Conservation (phyloP, 2,888 invertebrate species). For the Netelia inedita region DNA sequence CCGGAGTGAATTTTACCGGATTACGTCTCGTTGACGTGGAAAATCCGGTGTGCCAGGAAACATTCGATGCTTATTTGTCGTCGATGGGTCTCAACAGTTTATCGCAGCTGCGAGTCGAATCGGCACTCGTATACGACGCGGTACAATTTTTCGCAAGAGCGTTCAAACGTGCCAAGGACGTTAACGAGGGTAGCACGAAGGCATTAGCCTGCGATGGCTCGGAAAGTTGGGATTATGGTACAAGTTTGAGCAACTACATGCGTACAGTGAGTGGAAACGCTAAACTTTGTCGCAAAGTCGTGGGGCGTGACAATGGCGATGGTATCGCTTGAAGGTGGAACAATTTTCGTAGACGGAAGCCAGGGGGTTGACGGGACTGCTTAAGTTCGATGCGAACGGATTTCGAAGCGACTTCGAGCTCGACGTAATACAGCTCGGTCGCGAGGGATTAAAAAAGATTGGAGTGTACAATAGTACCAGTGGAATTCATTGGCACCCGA, state of each 20-base stretch:
- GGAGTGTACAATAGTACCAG: conserved; percentile 89
- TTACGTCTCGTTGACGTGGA: conserved; percentile 89
- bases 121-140: conserved; percentile 94
- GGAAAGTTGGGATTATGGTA: conserved; percentile 92
- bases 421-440: conserved; percentile 89
- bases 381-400: conserved; percentile 93
- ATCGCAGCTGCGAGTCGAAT: conserved; percentile 87
- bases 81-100: conserved; percentile 72
- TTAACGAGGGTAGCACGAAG: conserved; percentile 85
- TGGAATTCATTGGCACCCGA: conserved; percentile 86
- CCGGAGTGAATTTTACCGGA: conserved; percentile 94
- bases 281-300: background rate
- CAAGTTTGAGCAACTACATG: conserved; percentile 93
- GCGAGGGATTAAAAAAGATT: conserved; percentile 88
- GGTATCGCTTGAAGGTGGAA: background rate
- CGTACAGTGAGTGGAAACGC: conserved; percentile 88
- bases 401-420: conserved; percentile 90
- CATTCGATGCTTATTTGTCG: conserved; percentile 80
- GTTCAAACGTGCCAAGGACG: conserved; percentile 88
- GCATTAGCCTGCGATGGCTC: conserved; percentile 87
- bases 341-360: conserved; percentile 86
- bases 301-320: background rate
- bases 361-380: conserved; percentile 91
- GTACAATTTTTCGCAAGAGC: conserved; percentile 92
- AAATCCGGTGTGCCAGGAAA: conserved; percentile 85